A percentile compares a stretch with the other conserved stretches of the same genome.
Conservation (phyloP, 2,113 vertebrate genomes). For the Danio rerio region GRCz12tu NC_133187.1:18004001-18004500, state of each 20-base stretch:
- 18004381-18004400: conserved; percentile 5
- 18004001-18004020: too few species aligned
- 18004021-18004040: too few species aligned
- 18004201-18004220: not conserved
- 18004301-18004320: not conserved
- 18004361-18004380: conserved; percentile 31
- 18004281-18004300: not conserved
- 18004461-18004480: conserved; percentile 2
- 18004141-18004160: too few species aligned
- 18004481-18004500: conserved; percentile 4
- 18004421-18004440: conserved; percentile 12
- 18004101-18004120: too few species aligned
- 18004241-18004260: not conserved
- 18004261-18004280: not conserved
- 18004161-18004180: too few species aligned
- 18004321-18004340: not conserved
- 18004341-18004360: not conserved
- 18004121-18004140: too few species aligned
- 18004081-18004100: too few species aligned
- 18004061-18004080: too few species aligned
- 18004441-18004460: conserved; percentile 27
- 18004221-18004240: not conserved
- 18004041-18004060: too few species aligned
- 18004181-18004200: too few species aligned
- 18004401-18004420: not conserved